Evolutionary conservation across 2,888 invertebrate species (phyloP).

Genomic region (Perizoma flavofasciatum): DNA sequence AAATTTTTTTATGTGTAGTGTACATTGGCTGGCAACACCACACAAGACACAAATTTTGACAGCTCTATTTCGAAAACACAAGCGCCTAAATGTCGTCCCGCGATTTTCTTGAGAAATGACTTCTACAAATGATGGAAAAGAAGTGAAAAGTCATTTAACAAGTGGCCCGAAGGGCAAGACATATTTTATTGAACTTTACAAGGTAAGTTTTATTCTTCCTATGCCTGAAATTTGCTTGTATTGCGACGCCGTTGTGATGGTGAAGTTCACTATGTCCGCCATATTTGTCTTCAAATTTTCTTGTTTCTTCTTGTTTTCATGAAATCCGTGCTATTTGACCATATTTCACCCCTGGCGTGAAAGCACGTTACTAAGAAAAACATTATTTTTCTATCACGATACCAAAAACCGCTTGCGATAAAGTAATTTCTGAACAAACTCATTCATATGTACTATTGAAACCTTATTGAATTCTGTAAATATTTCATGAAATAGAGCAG

Average conservation of each 20-base stretch:
- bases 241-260: constrained; percentile 74
- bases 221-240: constrained; percentile 45
- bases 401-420: neutral
- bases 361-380: neutral
- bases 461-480: constrained; percentile 24
- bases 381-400: neutral
- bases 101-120: constrained; percentile 84
- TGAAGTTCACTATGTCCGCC: constrained; percentile 78
- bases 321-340: constrained; percentile 50
- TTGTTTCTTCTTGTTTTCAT: constrained; percentile 71
- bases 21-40: constrained; percentile 52
- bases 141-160: constrained; percentile 79
- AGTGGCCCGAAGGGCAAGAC: constrained; percentile 76
- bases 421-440: constrained; percentile 9
- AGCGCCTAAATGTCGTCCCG: constrained; percentile 84
- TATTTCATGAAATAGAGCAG: constrained; percentile 16
- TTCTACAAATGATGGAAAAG: constrained; percentile 83
- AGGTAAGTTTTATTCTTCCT: constrained; percentile 71
- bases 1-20: neutral
- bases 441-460: constrained; percentile 11
- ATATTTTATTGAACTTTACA: constrained; percentile 80
- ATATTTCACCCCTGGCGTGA: constrained; percentile 32
- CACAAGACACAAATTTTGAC: constrained; percentile 60
- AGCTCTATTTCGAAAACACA: constrained; percentile 82
- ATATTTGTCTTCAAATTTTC: constrained; percentile 70